Percentiles rank a stretch among this genome's conserved stretches.
Conservation (phyloP, 2,113 vertebrate genomes). For the Loxodonta africana region DNA sequence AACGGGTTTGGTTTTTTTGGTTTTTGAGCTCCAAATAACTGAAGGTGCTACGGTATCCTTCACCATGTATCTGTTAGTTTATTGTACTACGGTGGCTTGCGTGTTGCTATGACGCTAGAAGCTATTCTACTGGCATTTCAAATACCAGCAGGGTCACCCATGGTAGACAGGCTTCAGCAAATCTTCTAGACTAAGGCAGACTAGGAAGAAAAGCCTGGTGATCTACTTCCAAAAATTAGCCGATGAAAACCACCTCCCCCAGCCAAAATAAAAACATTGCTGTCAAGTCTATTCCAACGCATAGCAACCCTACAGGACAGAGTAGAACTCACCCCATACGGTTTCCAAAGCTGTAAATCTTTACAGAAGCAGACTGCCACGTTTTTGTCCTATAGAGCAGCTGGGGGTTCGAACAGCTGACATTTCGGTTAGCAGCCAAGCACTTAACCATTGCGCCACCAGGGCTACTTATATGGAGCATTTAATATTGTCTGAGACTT, state of each 20-base stretch:
- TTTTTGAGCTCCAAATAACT: not conserved
- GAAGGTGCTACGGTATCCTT: not conserved
- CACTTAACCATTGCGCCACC: not conserved
- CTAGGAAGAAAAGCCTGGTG: not conserved
- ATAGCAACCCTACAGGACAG: not conserved
- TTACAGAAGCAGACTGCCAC: not conserved
- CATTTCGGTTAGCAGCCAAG: not conserved
- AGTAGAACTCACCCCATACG: not conserved
- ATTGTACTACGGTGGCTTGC: not conserved
- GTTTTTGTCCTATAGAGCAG: not conserved
- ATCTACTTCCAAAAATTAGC: not conserved
- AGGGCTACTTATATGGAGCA: not conserved
- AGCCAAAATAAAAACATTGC: not conserved
- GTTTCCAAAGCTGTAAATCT: not conserved
- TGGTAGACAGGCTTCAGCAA: not conserved
- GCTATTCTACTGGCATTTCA: not conserved
- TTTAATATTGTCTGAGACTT: not conserved
- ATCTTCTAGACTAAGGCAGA: not conserved
- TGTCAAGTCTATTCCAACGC: not conserved
- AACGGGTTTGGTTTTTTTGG: no score
- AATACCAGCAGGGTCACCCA: not conserved
- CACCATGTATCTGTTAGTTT: not conserved
- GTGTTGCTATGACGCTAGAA: not conserved
- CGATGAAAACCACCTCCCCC: not conserved
- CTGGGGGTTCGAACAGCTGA: not conserved